Percentiles rank a stretch among this genome's conserved stretches.
Conservation (phyloP, 2,113 vertebrate species). For the Poecile atricapillus region DNA sequence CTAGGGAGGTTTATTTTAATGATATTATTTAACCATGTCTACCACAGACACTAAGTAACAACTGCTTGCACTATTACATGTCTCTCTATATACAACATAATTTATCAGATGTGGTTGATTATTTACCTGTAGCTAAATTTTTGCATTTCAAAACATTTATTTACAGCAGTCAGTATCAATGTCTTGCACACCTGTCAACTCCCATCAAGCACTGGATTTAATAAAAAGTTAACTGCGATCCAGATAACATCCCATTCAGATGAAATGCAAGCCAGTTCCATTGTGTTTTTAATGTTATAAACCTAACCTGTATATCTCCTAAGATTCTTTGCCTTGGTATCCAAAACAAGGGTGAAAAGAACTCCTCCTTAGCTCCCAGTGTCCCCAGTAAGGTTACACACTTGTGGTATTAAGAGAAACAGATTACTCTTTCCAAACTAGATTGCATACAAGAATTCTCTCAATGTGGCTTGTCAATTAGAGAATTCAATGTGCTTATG, state of each 20-base stretch:
- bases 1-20: neutral
- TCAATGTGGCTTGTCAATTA: neutral
- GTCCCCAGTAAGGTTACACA: neutral
- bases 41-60: neutral
- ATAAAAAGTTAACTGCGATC: neutral
- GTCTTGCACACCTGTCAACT: neutral
- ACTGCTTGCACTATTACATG: neutral
- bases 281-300: neutral
- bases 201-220: neutral
- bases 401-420: neutral
- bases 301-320: rapidly evolving
- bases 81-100: neutral
- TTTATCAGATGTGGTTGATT: neutral
- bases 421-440: neutral
- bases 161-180: neutral
- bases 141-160: neutral
- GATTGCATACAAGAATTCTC: neutral
- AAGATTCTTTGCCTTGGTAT: neutral
- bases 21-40: neutral
- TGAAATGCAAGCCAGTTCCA: neutral
- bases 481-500: neutral
- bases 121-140: neutral
- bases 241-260: neutral
- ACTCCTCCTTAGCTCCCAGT: neutral
- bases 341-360: neutral